Base-by-base conservation (phyloP, 2,888 invertebrate genomes). In the Neocrepidodera transversa region DNA sequence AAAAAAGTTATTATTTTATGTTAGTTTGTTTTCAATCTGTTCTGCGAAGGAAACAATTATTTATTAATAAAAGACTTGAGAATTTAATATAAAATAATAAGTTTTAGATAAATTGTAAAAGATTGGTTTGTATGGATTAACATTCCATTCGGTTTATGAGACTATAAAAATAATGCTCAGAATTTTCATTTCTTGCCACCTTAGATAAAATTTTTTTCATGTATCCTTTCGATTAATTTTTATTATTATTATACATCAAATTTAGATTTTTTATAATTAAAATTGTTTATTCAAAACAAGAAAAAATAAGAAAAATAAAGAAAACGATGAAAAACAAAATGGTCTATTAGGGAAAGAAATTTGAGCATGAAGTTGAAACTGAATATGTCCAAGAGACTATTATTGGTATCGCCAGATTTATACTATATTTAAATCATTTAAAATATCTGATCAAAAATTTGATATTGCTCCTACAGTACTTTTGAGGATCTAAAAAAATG, bases 351-450 rank as follows among this genome's bases (percentile, higher is more conserved):
- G 64, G 66, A 11, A 68, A 66, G 26, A 66, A 61, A 38, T 16
- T 47, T 26, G 65, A 58, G 63, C 71, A 68, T 45, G 74, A 76
- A 55, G 74, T 78, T 14, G 78, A 79, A 67, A 74, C 80, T 57
- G 80, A 80, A 77, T 89, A 90, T 72, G 82, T 93, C 63, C 94
- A 93, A 77, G 96, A 97, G 76, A 87, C 87, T 63, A 87, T 95
- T 10, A 90, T 0, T 92, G 95, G 86, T 97, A 96, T 76, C 84
- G 93, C 0, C 95, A 95, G 74, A 97, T 96, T 80, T 91, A 93
- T 64, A 89, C 91, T 65, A 91, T 97, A 28, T 92, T 97, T 74
- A 95, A 97, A 75, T 86, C 92, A 1, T 97, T 97, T 76, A 94
- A 95, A 79, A 87, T 96, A 64, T 83, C 87, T 0, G 95, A 95